phyloP scores from a whole-genome alignment of 1,140 invertebrate genomes.

The Eubasilissa regina region DNA sequence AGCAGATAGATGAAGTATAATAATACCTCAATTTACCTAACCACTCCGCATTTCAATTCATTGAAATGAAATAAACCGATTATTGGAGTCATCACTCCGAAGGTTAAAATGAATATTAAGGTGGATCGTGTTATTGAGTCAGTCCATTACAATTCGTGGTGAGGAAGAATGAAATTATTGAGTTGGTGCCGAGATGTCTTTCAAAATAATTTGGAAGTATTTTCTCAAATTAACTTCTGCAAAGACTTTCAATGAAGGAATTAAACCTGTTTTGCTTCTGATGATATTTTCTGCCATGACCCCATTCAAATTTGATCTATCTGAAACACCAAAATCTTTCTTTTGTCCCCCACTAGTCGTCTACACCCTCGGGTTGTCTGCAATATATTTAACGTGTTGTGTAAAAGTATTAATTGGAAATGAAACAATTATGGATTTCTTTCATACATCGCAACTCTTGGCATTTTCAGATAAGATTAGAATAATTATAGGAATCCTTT shows the following conservation, averaged over 20 bases:
- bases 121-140: no score
- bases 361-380: not conserved
- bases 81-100: no score
- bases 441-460: not conserved
- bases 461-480: not conserved
- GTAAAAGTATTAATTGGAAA: not conserved
- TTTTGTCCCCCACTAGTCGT: not conserved
- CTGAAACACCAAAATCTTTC: not conserved
- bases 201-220: no score
- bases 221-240: not conserved
- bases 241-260: not conserved
- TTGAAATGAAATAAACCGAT: no score
- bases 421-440: not conserved
- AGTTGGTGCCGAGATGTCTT: no score
- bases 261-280: not conserved
- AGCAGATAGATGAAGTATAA: no score
- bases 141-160: no score
- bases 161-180: no score
- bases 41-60: no score
- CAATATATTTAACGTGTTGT: not conserved
- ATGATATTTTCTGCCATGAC: not conserved
- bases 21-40: no score
- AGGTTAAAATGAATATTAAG: no score
- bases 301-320: not conserved
- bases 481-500: not conserved